Base-by-base conservation (phyloP, 2,113 vertebrate genomes). In the Oryzias javanicus region DNA sequence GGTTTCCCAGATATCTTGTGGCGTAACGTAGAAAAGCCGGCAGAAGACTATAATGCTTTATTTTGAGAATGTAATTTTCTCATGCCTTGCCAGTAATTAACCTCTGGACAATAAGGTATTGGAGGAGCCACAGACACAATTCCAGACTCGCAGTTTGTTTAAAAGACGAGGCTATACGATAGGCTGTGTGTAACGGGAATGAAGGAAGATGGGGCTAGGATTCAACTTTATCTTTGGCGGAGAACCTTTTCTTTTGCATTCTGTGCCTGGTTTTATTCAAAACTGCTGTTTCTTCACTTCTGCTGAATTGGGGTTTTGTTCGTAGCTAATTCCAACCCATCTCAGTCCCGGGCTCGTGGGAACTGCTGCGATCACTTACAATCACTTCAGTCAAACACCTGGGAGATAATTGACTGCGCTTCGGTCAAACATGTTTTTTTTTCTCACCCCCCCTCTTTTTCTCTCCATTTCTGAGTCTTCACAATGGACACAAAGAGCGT, bases 61-160 rank as follows among this genome's bases (percentile, higher is more conserved):
- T 91, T 92, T 91, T 90, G 89, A 90, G 90, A 89, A 91, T 90
- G 90, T 92, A 89, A 91, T 92, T 92, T 92, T 87, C 89, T 89
- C 87, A 89, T 87, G 88, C 76, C 88, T 89, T 67, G 90, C 88
- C 89, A 90, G 90, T 92, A 93, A 93, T 92, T 91, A 93, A 93
- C 91, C 91, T 90, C 81, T 66, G 86, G 80, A 91, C 90, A 91
- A 88, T 91, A 90, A 87, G 85, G 89, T 88, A 91, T 85, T 90
- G 89, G 88, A 91, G 84, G 80, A 83, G 50, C 70, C 72, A 76
- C 87, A 85, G 88, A 89, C 85, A 84, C 89, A 88, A 90, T 91
- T 82, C 83, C 89, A 88, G 85, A 78, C 50, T 54, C 66, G 29
- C 64, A 76, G 84, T 84, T 86, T 88, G 84, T 89, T 86, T 87